A percentile compares a stretch with the other conserved stretches of the same genome.
phyloP scores from a whole-genome alignment of 1,140 invertebrate species.

The Caenorhabditis latens region DNA sequence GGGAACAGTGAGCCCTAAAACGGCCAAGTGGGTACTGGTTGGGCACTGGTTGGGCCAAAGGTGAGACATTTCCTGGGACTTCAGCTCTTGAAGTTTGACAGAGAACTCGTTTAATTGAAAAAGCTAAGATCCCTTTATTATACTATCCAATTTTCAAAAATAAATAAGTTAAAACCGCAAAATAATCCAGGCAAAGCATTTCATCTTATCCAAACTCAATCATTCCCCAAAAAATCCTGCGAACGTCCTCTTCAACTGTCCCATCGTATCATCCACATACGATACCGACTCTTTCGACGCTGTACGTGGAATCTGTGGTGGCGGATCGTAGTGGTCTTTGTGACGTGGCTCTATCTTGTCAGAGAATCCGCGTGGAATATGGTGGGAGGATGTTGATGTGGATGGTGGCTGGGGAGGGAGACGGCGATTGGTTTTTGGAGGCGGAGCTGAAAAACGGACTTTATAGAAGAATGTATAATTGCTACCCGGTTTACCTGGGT shows the following conservation, averaged over 20 bases:
- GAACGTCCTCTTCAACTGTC: slow-evolving; percentile 63
- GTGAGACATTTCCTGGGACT: no score
- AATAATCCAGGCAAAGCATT: background rate
- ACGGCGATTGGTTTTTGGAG: background rate
- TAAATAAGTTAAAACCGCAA: background rate
- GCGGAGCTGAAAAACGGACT: background rate
- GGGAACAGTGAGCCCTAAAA: no score
- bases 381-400: background rate
- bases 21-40: no score
- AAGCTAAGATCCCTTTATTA: no score
- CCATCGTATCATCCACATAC: slow-evolving; percentile 63
- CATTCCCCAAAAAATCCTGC: slow-evolving; percentile 63
- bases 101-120: no score
- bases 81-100: no score
- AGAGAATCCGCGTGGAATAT: background rate
- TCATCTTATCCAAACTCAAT: background rate
- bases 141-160: no score
- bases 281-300: slow-evolving; percentile 5
- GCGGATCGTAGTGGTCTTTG: slow-evolving; percentile 30
- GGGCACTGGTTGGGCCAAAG: no score
- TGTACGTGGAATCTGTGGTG: slow-evolving; percentile 10
- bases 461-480: no score
- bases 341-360: slow-evolving; percentile 1
- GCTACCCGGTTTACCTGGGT: background rate
- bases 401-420: background rate